These are phyloP conservation scores for Ectropis grisescens DNA, from an alignment of 1,140 invertebrate genomes.

Conservation along the genomic window DNA sequence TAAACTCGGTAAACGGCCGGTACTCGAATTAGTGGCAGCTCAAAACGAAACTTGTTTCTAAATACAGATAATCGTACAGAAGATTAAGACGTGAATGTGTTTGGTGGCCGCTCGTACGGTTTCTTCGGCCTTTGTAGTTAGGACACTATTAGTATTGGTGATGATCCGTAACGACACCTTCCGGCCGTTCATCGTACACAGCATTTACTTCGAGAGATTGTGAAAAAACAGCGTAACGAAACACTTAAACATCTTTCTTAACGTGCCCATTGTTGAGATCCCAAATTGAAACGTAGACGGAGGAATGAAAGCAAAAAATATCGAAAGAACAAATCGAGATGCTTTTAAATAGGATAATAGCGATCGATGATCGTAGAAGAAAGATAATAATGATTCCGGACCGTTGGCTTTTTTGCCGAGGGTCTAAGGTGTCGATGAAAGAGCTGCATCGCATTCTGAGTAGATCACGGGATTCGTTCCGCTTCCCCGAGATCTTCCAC, in stretches of 20 bases:
- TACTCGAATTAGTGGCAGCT: neutral
- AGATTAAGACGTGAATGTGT: neutral
- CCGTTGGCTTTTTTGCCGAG: slow-evolving; percentile 43
- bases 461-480: slow-evolving; percentile 52
- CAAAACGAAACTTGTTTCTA: slow-evolving; percentile 1
- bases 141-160: slow-evolving; percentile 41
- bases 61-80: slow-evolving; percentile 12
- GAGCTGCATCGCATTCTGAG: slow-evolving; percentile 40
- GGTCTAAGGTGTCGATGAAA: slow-evolving; percentile 38
- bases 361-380: slow-evolving; percentile 63
- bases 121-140: no score
- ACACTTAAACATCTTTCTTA: slow-evolving; percentile 69
- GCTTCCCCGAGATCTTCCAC: slow-evolving; percentile 61
- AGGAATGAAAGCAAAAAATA: slow-evolving; percentile 48
- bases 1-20: slow-evolving; percentile 6
- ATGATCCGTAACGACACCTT: slow-evolving; percentile 62
- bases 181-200: slow-evolving; percentile 55
- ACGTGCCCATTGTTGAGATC: slow-evolving; percentile 53
- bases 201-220: slow-evolving; percentile 64
- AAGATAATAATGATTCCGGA: slow-evolving; percentile 62
- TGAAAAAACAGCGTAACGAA: slow-evolving; percentile 68
- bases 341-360: slow-evolving; percentile 68
- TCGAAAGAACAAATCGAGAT: slow-evolving; percentile 59
- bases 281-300: slow-evolving; percentile 53
- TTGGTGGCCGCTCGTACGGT: no score